Evolutionary conservation across 2,888 invertebrate species (phyloP).

Genomic region (Congeria kusceri): DNA sequence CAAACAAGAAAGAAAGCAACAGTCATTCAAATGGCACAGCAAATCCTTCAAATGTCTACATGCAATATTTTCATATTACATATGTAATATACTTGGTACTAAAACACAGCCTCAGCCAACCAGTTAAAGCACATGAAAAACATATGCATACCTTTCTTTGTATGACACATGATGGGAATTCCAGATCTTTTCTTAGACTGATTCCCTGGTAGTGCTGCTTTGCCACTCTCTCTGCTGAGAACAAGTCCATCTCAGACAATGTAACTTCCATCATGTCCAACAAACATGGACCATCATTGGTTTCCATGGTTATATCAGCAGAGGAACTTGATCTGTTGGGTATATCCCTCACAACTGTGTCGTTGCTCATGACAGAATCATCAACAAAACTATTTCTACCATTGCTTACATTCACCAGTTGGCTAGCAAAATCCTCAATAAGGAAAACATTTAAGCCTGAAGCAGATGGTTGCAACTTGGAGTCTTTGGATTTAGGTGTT

Average conservation of each 20-base stretch:
- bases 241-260: conserved; percentile 92
- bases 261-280: conserved; percentile 91
- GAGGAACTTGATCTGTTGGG: neutral
- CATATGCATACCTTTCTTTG: conserved; percentile 76
- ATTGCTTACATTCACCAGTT: conserved; percentile 16
- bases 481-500: no score
- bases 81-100: no score
- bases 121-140: no score
- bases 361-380: conserved; percentile 18
- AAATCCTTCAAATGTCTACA: no score
- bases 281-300: conserved; percentile 86
- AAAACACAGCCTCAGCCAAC: no score
- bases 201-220: conserved; percentile 68
- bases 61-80: no score
- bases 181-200: conserved; percentile 72
- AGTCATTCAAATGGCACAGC: neutral
- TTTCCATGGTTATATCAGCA: conserved; percentile 29
- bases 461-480: neutral
- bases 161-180: conserved; percentile 83
- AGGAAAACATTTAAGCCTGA: conserved; percentile 32
- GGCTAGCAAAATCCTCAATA: conserved; percentile 8
- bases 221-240: conserved; percentile 87
- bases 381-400: conserved; percentile 13
- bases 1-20: neutral
- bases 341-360: conserved; percentile 14